phyloP scores from a whole-genome alignment of 2,888 invertebrate species.

The Pemphredon lugubris region DNA sequence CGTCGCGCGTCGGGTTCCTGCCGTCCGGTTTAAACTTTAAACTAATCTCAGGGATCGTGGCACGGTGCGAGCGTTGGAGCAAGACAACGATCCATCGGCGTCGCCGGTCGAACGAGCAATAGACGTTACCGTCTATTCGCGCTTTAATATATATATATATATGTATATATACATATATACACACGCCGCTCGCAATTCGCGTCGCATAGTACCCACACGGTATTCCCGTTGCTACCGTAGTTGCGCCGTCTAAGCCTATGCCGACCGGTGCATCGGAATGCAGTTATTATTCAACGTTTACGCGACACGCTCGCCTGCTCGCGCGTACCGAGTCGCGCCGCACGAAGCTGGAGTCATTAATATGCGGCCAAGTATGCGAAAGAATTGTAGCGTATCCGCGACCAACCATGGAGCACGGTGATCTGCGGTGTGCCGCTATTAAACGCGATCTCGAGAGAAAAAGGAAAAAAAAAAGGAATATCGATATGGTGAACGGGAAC shows the following conservation, averaged over 20 bases:
- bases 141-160: conserved; percentile 60
- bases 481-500: conserved; percentile 47
- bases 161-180: conserved; percentile 8
- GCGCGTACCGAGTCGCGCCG: conserved; percentile 47
- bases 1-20: no score
- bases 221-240: conserved; percentile 12
- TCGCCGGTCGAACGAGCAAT: conserved; percentile 48
- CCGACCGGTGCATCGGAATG: conserved; percentile 66
- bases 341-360: conserved; percentile 55
- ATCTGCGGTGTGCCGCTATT: conserved; percentile 10
- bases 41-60: no score
- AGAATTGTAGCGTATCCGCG: conserved; percentile 56
- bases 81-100: conserved; percentile 40
- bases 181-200: background rate
- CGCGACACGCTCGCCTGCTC: conserved; percentile 69
- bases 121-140: conserved; percentile 35
- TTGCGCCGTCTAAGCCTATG: conserved; percentile 9
- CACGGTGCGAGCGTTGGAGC: no score
- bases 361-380: conserved; percentile 63
- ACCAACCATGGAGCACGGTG: conserved; percentile 6
- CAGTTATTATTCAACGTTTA: conserved; percentile 76
- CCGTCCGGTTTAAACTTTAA: no score
- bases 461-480: conserved; percentile 22
- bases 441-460: background rate
- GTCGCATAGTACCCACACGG: conserved; percentile 21